Percentiles rank a stretch among this genome's conserved stretches.
Conservation (phyloP, 1,140 invertebrate species). For the Aphis gossypii region DNA sequence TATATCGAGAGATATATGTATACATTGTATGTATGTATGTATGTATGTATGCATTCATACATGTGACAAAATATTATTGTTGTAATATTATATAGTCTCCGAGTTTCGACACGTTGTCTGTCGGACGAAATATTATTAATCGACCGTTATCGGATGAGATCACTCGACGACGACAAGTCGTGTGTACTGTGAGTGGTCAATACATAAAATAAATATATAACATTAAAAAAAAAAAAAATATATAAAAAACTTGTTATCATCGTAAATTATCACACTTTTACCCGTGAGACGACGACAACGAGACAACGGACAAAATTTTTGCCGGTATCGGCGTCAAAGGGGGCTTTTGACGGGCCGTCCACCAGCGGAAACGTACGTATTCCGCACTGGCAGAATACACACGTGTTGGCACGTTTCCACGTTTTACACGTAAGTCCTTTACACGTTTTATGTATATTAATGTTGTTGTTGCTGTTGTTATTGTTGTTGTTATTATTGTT, state of each 20-base stretch:
- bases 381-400: neutral
- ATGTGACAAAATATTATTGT: neutral
- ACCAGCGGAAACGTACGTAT: neutral
- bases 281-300: neutral
- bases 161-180: neutral
- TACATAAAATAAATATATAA: neutral
- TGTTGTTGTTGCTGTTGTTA: neutral
- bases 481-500: neutral
- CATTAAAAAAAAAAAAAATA: neutral
- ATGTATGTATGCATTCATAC: neutral
- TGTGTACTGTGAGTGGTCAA: neutral
- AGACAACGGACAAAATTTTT: neutral
- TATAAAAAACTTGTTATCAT: neutral
- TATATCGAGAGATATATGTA: neutral
- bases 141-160: neutral
- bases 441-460: slow-evolving; percentile 11
- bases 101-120: neutral
- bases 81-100: neutral
- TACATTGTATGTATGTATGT: neutral
- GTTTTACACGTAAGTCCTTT: slow-evolving; percentile 37
- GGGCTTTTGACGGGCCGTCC: slow-evolving; percentile 26
- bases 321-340: slow-evolving; percentile 18
- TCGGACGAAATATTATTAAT: neutral
- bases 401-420: slow-evolving; percentile 41
- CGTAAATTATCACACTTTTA: neutral